These are phyloP conservation scores for Philaethria dido DNA, from an alignment of 2,888 invertebrate genomes.

Conservation along the genomic window DNA sequence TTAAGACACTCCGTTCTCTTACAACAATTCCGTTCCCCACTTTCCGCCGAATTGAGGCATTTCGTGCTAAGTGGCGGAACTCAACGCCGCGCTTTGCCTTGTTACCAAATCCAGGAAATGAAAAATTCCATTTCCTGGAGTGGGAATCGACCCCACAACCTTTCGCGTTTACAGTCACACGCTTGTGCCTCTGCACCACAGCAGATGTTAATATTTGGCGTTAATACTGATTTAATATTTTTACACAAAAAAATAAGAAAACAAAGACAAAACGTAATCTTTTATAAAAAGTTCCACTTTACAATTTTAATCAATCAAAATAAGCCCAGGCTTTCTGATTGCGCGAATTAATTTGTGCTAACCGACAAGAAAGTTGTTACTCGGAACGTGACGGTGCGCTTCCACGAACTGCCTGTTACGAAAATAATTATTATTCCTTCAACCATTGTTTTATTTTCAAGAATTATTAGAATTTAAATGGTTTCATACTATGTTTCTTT, in stretches of 20 bases:
- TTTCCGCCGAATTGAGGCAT: too few relatives aligned
- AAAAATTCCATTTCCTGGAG: too few relatives aligned
- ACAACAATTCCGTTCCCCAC: too few relatives aligned
- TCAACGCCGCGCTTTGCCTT: too few relatives aligned
- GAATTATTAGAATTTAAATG: constrained; percentile 1
- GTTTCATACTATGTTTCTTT: constrained; percentile 4
- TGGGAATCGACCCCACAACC: too few relatives aligned
- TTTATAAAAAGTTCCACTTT: not conserved
- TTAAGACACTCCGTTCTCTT: too few relatives aligned
- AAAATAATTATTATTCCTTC: constrained; percentile 12
- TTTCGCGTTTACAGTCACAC: too few relatives aligned
- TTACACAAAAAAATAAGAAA: not conserved
- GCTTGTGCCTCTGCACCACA: too few relatives aligned
- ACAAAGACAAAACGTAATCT: not conserved
- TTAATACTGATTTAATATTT: not conserved
- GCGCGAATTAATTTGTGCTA: constrained; percentile 32
- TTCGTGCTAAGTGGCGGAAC: too few relatives aligned
- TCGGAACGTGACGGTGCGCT: constrained; percentile 20
- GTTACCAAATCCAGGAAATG: too few relatives aligned
- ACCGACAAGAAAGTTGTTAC: constrained; percentile 33
- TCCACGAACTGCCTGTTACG: constrained; percentile 15
- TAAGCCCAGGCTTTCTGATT: constrained; percentile 27
- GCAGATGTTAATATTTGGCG: too few relatives aligned
- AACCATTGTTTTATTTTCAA: constrained; percentile 2
- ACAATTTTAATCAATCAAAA: constrained; percentile 30